Evolutionary conservation across 2,888 invertebrate genomes (phyloP).

Genomic region (Morpho deidamia): DNA sequence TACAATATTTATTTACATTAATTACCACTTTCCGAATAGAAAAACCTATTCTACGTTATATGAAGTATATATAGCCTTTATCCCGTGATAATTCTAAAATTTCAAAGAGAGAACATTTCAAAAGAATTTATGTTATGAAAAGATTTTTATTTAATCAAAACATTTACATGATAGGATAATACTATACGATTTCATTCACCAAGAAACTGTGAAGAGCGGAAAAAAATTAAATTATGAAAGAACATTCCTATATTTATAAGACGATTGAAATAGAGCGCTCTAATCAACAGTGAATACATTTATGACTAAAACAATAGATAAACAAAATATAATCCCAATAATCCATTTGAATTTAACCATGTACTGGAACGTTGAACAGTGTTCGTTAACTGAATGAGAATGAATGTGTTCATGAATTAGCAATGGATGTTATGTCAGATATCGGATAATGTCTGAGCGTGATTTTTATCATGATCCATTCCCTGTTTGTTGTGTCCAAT

Average conservation of each 20-base stretch:
- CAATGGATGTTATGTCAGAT: slow-evolving; percentile 44
- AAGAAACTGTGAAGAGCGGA: not conserved
- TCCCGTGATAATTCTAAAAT: no score
- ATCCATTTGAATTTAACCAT: slow-evolving; percentile 41
- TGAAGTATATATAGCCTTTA: no score
- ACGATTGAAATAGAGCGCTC: slow-evolving; percentile 13
- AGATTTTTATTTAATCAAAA: no score
- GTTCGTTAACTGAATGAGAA: slow-evolving; percentile 62
- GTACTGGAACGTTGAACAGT: slow-evolving; percentile 45
- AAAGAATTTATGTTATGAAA: no score
- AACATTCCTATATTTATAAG: not conserved
- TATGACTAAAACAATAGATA: slow-evolving; percentile 26
- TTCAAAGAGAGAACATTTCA: no score
- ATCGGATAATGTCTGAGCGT: slow-evolving; percentile 39
- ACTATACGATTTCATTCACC: not conserved
- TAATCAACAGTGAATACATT: slow-evolving; percentile 28
- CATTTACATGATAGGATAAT: no score
- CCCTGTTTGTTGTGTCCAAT: slow-evolving; percentile 26
- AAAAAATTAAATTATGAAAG: not conserved
- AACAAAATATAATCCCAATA: slow-evolving; percentile 41
- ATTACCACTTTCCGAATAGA: no score
- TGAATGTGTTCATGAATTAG: slow-evolving; percentile 68
- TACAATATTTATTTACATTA: no score
- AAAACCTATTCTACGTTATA: no score
- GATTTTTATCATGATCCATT: slow-evolving; percentile 55